Evolutionary conservation across 1,140 invertebrate species (phyloP), one percentile per base, ranked within the genome.

Genomic region (Lanistes nyassanus): DNA sequence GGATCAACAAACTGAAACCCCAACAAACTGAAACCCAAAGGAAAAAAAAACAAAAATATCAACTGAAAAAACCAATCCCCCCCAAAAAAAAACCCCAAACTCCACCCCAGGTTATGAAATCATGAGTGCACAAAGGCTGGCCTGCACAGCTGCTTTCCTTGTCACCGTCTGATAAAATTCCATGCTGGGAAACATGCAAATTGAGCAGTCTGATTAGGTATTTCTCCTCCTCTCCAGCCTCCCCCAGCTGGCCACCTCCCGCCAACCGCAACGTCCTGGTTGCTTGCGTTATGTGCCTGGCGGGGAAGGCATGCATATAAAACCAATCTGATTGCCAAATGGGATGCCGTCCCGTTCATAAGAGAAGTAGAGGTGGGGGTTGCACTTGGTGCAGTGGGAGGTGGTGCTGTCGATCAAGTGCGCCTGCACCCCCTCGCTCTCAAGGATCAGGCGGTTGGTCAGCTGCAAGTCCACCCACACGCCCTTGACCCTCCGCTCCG

Each of bases 271-370:
- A n/a, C 23, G 23, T 58, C 7, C 56, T 7, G 7, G 56, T 0
- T 31, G 5, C 23, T 23, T 58, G 7, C 7, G 56, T 21, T 6
- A 31, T 26, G 56, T 58, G 13, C 9, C 6, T 60, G 56, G 56
- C 13, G 13, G 1, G 56, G 56, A 72, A 19, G 70, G 70, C 70
- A 83, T 74, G 21, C 75, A 75, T 37, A 82, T 80, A 62, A 79
- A 83, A 7, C 82, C 82, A 70, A 83, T 70, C 65, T 83, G 82
- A 60, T 83, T 83, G n/a, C 82, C 82, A 64, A 83, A 83, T 9
- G 82, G 82, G 62, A 69, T 55, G 11, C 78, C 75, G 37, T 83
- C 80, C 36, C 82, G 71, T 66, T 78, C 55, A 60, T 79, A 79
- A 26, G 82, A 83, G 76, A 77, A 83, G 47, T 80, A 79, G 16